Percentiles rank a stretch among this genome's conserved stretches.
phyloP scores from a whole-genome alignment of 2,888 invertebrate genomes.

The Cenopis cana region DNA sequence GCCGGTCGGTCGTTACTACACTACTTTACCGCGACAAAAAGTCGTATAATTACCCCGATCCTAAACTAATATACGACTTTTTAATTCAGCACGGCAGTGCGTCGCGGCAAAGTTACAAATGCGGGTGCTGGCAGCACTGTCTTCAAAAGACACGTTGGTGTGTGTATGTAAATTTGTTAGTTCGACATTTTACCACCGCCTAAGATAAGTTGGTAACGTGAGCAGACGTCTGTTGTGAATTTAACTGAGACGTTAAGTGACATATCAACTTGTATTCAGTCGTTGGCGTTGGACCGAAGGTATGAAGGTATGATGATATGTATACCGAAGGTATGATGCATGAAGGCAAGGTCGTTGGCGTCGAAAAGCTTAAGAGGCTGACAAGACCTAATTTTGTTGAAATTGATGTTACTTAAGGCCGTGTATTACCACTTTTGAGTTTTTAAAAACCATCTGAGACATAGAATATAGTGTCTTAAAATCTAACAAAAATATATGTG shows the following conservation, averaged over 20 bases:
- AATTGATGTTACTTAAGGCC: too few species aligned
- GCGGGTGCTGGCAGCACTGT: slow-evolving; percentile 68
- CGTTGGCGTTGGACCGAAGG: too few species aligned
- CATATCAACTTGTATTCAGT: neutral
- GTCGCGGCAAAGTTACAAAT: slow-evolving; percentile 57
- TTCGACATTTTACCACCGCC: neutral
- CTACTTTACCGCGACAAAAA: slow-evolving; percentile 56
- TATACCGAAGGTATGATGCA: too few species aligned
- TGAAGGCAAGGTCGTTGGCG: too few species aligned
- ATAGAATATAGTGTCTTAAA: too few species aligned
- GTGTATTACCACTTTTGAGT: too few species aligned
- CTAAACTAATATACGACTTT: neutral
- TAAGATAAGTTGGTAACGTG: slow-evolving; percentile 20
- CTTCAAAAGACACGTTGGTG: too few species aligned
- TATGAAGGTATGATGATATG: too few species aligned
- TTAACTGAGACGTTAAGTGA: slow-evolving; percentile 1
- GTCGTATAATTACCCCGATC: neutral
- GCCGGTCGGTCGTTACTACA: slow-evolving; percentile 82
- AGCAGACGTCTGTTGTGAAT: slow-evolving; percentile 26
- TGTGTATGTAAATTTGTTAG: neutral
- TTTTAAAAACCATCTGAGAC: too few species aligned
- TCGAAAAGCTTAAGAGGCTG: too few species aligned
- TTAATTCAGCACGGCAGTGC: neutral
- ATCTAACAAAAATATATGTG: too few species aligned
- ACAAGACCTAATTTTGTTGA: too few species aligned